Percentiles rank a stretch among this genome's conserved stretches.
phyloP scores from a whole-genome alignment of 2,888 invertebrate species.

The Brachyopa scutellaris region DNA sequence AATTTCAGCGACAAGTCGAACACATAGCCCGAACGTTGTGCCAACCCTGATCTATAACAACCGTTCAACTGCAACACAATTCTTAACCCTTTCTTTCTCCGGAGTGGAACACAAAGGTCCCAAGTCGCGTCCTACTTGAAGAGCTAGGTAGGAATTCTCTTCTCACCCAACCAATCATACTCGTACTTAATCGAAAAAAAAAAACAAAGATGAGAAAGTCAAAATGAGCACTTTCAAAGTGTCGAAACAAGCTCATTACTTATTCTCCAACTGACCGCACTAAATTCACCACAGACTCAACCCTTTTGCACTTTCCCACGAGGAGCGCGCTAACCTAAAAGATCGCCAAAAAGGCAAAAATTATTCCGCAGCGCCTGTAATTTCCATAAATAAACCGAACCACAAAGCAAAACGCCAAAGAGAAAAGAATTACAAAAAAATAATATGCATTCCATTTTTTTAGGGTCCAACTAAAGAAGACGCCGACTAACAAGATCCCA shows the following conservation, averaged over 20 bases:
- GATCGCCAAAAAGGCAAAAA: slow-evolving; percentile 55
- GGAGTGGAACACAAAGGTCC: too few relatives aligned
- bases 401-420: slow-evolving; percentile 42
- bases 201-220: slow-evolving; percentile 39
- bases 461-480: slow-evolving; percentile 57
- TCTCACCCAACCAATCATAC: too few relatives aligned
- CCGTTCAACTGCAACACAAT: too few relatives aligned
- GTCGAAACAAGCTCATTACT: slow-evolving; percentile 71
- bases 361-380: slow-evolving; percentile 71
- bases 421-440: slow-evolving; percentile 45
- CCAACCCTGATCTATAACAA: too few relatives aligned
- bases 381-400: slow-evolving; percentile 70
- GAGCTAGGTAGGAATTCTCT: too few relatives aligned
- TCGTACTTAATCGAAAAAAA: neutral
- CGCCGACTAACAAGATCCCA: slow-evolving; percentile 73
- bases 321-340: slow-evolving; percentile 53
- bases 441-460: slow-evolving; percentile 73
- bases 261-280: slow-evolving; percentile 65
- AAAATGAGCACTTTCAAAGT: slow-evolving; percentile 60
- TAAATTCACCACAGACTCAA: slow-evolving; percentile 54
- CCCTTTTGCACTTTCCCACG: slow-evolving; percentile 71
- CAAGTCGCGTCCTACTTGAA: too few relatives aligned
- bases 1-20: too few relatives aligned
- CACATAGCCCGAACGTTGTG: too few relatives aligned
- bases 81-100: too few relatives aligned